phyloP scores from a whole-genome alignment of 2,113 vertebrate species.

The Oreamnos americanus region DNA sequence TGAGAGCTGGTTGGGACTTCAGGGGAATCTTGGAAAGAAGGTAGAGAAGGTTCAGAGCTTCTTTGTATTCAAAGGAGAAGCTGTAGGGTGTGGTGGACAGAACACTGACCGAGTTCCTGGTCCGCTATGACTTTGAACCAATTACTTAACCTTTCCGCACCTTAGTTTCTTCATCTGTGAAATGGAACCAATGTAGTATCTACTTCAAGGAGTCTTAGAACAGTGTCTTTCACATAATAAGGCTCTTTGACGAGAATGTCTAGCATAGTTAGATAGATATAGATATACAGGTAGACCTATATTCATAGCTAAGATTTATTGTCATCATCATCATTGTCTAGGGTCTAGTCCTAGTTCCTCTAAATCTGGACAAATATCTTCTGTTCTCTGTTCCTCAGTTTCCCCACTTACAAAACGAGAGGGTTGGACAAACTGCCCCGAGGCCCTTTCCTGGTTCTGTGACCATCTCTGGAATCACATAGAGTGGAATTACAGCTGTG shows the following conservation, averaged over 20 bases:
- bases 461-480: background rate
- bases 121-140: background rate
- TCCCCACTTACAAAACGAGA: background rate
- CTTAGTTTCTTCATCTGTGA: background rate
- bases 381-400: background rate
- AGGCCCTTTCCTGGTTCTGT: background rate
- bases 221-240: background rate
- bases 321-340: background rate
- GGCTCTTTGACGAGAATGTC: background rate
- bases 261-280: background rate
- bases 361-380: background rate
- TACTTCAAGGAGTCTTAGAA: background rate
- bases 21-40: background rate
- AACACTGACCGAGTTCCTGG: background rate
- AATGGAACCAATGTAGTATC: background rate
- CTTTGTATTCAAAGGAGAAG: background rate
- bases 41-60: background rate
- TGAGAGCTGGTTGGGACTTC: background rate
- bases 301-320: background rate
- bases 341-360: background rate
- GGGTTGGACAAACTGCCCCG: background rate
- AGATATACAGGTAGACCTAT: background rate
- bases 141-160: background rate
- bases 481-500: background rate
- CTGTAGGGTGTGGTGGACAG: background rate